Evolutionary conservation across 2,797 vertebrate genomes (phyloP).

Genomic region (Artibeus jamaicensis): DNA sequence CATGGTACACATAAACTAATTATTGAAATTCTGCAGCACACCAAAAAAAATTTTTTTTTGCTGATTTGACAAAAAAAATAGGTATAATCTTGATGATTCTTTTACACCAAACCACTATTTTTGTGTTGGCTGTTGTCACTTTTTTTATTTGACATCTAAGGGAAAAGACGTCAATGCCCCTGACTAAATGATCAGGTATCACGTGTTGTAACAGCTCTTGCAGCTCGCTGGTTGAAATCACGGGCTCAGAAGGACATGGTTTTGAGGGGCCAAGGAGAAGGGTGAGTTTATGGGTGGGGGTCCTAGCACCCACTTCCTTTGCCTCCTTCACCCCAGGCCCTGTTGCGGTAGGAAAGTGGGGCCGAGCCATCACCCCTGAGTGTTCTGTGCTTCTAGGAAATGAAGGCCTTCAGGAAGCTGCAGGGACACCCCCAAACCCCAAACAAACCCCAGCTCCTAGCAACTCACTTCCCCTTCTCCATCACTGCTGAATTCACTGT

Average conservation of each 20-base stretch:
- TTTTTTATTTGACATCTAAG: background rate
- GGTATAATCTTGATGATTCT: background rate
- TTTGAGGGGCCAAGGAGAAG: background rate
- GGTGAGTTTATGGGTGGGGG: background rate
- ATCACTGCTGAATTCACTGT: background rate
- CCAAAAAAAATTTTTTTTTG: background rate
- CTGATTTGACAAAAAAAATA: background rate
- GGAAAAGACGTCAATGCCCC: background rate
- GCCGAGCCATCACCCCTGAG: background rate
- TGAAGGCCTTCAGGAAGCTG: slow-evolving; percentile 22
- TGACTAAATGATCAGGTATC: background rate
- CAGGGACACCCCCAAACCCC: background rate
- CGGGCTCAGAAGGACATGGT: fast-evolving
- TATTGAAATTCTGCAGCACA: background rate
- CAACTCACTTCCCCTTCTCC: slow-evolving; percentile 67
- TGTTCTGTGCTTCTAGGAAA: slow-evolving; percentile 68
- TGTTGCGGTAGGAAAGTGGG: background rate
- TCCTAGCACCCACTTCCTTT: background rate
- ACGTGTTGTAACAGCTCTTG: background rate
- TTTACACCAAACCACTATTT: background rate
- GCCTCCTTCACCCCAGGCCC: background rate
- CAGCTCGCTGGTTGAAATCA: background rate
- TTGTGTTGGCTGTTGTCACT: background rate
- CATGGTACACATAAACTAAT: background rate
- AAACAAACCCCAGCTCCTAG: slow-evolving; percentile 51